These are phyloP conservation scores for Druon quercuslanigerum DNA, from an alignment of 1,140 invertebrate genomes.

Conservation along the genomic window DNA sequence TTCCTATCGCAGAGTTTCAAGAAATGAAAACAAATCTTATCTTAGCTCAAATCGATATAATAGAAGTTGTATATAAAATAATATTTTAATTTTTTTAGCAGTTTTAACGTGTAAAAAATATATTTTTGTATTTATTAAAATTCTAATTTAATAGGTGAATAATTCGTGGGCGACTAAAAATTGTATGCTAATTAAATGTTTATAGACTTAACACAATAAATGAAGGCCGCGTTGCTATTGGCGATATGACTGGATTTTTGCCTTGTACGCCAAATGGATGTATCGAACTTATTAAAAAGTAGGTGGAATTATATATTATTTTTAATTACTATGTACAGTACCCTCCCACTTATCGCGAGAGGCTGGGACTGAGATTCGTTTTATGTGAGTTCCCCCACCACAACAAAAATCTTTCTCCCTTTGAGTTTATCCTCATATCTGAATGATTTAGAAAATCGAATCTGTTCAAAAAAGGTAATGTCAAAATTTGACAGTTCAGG, in stretches of 20 bases:
- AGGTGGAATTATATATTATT: conserved; percentile 34
- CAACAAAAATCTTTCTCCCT: no score
- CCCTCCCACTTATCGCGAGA: no score
- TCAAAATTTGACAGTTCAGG: no score
- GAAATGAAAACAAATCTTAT: not conserved
- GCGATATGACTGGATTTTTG: conserved; percentile 90
- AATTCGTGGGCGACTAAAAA: no score
- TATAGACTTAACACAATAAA: conserved; percentile 90
- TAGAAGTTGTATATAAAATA: not conserved
- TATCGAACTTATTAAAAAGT: conserved; percentile 92
- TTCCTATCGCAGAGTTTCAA: not conserved
- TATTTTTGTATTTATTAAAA: not conserved
- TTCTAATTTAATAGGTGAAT: not conserved
- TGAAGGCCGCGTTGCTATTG: conserved; percentile 90
- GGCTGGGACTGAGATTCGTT: no score
- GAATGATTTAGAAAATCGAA: no score
- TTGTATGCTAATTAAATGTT: conserved; percentile 32
- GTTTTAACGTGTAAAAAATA: not conserved
- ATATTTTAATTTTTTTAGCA: not conserved
- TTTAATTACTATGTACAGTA: conserved; percentile 20
- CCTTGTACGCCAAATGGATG: conserved; percentile 96
- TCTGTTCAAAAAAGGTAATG: no score
- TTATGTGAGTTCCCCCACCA: no score
- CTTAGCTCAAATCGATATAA: no score
- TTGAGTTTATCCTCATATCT: no score